phyloP scores from a whole-genome alignment of 2,113 vertebrate species.

The Halichoeres trimaculatus region DNA sequence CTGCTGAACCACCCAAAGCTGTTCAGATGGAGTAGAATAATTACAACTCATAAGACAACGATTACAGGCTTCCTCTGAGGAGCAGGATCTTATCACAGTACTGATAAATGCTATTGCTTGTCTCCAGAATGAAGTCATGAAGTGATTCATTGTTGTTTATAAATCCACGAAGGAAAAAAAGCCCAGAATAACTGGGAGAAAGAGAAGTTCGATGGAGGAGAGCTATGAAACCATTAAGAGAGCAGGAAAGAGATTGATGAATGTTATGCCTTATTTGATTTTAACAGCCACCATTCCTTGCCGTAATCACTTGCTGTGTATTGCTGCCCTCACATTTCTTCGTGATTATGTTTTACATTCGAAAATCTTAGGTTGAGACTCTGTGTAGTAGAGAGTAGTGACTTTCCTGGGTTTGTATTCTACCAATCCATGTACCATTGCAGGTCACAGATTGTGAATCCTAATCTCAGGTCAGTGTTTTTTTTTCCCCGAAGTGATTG shows the following conservation, averaged over 20 bases:
- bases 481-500: conserved; percentile 23
- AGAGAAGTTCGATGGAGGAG: neutral
- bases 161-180: neutral
- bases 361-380: conserved; percentile 5
- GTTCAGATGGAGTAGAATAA: conserved; percentile 56
- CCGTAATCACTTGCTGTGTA: conserved; percentile 27
- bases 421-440: conserved; percentile 14
- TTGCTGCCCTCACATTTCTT: conserved; percentile 33
- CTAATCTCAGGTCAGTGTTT: conserved; percentile 46
- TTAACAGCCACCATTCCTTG: conserved; percentile 66
- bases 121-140: conserved; percentile 1
- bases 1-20: conserved; percentile 68
- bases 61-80: neutral
- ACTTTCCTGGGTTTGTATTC: conserved; percentile 34
- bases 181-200: neutral
- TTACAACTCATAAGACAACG: neutral
- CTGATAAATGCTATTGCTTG: neutral
- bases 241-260: conserved; percentile 14
- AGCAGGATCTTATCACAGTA: neutral
- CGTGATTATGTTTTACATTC: conserved; percentile 4
- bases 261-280: conserved; percentile 21
- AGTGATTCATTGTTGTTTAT: neutral
- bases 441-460: conserved; percentile 34
- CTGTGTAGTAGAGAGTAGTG: neutral
- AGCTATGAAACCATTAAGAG: conserved; percentile 9